Evolutionary conservation across 2,797 vertebrate species (phyloP).

Genomic region (Paguma larvata): DNA sequence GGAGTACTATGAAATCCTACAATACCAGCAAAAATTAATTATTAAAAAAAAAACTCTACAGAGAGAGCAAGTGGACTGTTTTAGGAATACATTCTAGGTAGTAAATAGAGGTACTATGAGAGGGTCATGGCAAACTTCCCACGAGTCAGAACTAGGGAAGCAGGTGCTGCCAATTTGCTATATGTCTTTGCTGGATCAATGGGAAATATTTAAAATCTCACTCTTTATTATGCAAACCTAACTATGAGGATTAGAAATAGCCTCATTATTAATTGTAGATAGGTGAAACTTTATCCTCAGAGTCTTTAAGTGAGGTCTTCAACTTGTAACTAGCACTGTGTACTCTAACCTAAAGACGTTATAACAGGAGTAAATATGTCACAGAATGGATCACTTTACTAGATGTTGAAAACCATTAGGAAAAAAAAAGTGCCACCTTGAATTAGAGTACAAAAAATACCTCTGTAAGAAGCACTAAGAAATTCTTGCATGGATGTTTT

Average conservation of each 20-base stretch:
- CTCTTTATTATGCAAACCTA: not conserved
- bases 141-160: not conserved
- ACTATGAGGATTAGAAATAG: not conserved
- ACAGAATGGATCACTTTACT: not conserved
- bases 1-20: not conserved
- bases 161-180: not conserved
- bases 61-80: not conserved
- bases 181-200: not conserved
- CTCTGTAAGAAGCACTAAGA: not conserved
- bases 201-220: not conserved
- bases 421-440: not conserved
- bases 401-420: not conserved
- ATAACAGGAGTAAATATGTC: not conserved
- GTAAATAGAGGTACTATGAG: not conserved
- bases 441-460: slow-evolving; percentile 17
- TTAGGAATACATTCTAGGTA: not conserved
- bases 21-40: not conserved
- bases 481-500: slow-evolving; percentile 18
- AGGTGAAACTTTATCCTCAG: not conserved
- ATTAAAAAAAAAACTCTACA: not conserved
- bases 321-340: not conserved
- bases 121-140: accelerated
- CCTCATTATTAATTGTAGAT: not conserved
- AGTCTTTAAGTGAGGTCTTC: not conserved
- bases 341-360: not conserved